phyloP scores from a whole-genome alignment of 1,140 invertebrate genomes.

The Sweltsa coloradensis region DNA sequence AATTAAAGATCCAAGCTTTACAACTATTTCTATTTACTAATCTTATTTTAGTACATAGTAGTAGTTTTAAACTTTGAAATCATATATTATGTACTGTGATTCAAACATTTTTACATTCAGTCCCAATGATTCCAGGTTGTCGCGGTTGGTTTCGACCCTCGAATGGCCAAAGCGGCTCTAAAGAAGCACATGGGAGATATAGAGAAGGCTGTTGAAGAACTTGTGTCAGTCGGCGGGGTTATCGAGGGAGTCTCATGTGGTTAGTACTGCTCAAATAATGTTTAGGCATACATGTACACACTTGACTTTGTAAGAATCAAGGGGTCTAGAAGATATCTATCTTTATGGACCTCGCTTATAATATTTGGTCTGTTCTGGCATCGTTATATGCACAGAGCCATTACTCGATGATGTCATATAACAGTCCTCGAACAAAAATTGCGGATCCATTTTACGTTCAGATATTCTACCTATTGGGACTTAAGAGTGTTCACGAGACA shows the following conservation, averaged over 20 bases:
- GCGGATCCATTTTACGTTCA: too few species aligned
- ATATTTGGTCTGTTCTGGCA: background rate
- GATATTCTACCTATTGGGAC: too few species aligned
- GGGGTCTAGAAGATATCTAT: background rate
- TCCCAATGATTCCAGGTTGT: constrained; percentile 28
- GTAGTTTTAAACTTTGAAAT: constrained; percentile 11
- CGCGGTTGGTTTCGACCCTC: constrained; percentile 44
- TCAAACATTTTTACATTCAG: constrained; percentile 23
- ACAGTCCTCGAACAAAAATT: too few species aligned
- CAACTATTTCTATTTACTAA: background rate
- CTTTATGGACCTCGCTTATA: background rate
- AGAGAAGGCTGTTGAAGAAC: constrained; percentile 38
- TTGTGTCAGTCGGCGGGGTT: constrained; percentile 29
- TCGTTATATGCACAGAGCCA: constrained; percentile 6
- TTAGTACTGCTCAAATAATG: constrained; percentile 8
- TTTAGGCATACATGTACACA: constrained; percentile 1
- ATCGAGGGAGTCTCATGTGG: constrained; percentile 20
- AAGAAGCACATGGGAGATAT: constrained; percentile 38
- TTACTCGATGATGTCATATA: too few species aligned
- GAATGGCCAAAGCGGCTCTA: constrained; percentile 39
- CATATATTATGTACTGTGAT: constrained; percentile 11
- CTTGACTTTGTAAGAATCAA: constrained; percentile 2
- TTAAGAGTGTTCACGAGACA: too few species aligned
- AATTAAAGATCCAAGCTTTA: too few species aligned
- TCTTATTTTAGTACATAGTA: too few species aligned